Base-by-base conservation (phyloP, 2,113 vertebrate genomes). In the Hypanus sabinus region DNA sequence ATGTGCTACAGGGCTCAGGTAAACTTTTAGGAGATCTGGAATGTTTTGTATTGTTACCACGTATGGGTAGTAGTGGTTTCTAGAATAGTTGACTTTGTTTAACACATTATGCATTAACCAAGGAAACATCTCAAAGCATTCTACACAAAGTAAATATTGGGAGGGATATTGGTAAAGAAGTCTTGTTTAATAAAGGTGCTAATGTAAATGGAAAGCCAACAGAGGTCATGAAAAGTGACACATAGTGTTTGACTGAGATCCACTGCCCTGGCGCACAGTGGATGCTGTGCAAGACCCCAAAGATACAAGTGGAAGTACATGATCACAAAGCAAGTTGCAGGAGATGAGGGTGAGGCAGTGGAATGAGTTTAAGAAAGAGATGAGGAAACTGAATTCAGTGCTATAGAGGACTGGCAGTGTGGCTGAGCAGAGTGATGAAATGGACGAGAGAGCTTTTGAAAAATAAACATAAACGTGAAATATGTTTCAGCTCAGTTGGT, bases 61-160 rank as follows among this genome's bases (percentile, higher is more conserved):
- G 8, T 5, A 33, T 65, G 14, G 6, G 14, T 27, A 36, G 60
- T 68, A 65, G 85, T 33, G 7, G 60, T 18, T 88, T 11, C 85
- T 60, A 65, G 60, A 88, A 88, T 62, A 88, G n/a, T 88, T 62
- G 62, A 65, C 60, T 88, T 88, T 65, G 27, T n/a, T 88, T 57
- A 7, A 62, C 14, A 62, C 57, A 88, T 71, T 71, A 71, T 71
- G 0, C 16, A 88, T 30, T 62, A 57, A 87, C 27, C 57, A 4
- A 60, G 9, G 46, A 57, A 60, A 30, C 46, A 83, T 83, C 80
- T 20, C 46, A 85, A 83, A 46, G 20, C 80, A 16, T 20, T 24
- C 55, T 55, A 46, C 38, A 83, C 20, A 85, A 57, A 24, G 46
- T 3, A 85, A 30, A 30, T 8, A 57, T 85, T 57, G 11, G 46